Base-by-base conservation (phyloP, 2,113 vertebrate species). In the Ploceus nigricollis region DNA sequence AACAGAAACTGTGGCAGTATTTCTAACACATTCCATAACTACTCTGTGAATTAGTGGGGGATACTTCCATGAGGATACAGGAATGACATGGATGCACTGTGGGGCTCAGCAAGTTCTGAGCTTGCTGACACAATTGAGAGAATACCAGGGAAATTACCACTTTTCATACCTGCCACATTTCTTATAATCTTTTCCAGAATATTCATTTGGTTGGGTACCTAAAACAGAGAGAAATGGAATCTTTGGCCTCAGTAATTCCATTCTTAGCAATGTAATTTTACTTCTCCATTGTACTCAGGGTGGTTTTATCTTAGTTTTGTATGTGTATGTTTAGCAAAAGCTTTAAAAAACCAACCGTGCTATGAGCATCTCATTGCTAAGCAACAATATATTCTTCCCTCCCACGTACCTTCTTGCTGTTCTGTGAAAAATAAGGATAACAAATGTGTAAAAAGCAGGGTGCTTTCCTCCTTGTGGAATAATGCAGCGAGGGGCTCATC, bases 331-430 rank as follows among this genome's bases (percentile, higher is more conserved):
- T 92, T 95, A 97, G 93, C 56, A 78, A 89, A 92, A 92, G 47
- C 76, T 87, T 90, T 87, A 71, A 83, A 92, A 96, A 94, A n/a
- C 68, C 79, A 60, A 13, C 56, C 20, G 5, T 77, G 51, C 85
- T 86, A 50, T n/a, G 71, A 93, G 90, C 93, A 94, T 96, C 85
- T 82, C 82, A 96, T 97, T 96, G 94, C 94, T 96, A 93, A 95
- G 87, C 92, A 97, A 96, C 95, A 73, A 35, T 81, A 79, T 78
- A 63, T 77, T 90, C 88, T 88, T 94, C 88, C 72, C 79, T 95
- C 90, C 93, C 65, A 93, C 88, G 6, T 51, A 56, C 68, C 79
- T 88, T 72, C 92, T 90, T 88, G 81, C 81, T 83, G 8, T 48
- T 94, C 82, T 44, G 51, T 81, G 79, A n/a, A 83, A 95, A 96